Percentiles rank a stretch among this genome's conserved stretches.
Evolutionary conservation across 2,113 vertebrate genomes (phyloP).

Genomic region (Albula glossodonta): DNA sequence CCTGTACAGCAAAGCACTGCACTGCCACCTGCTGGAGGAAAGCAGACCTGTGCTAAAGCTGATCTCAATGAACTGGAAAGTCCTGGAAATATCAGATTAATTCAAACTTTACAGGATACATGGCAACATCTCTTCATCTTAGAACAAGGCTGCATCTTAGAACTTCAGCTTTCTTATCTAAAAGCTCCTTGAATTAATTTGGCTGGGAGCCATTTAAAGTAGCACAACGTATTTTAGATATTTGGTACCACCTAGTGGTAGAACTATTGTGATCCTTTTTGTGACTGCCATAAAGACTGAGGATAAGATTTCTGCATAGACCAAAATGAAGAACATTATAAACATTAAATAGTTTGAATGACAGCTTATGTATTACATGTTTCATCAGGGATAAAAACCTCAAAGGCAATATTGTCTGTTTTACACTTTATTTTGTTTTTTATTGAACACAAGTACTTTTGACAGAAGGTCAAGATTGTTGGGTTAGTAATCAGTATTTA

Average conservation of each 20-base stretch:
- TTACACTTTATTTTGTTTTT: slow-evolving; percentile 59
- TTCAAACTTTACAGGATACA: too few species aligned
- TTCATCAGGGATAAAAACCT: not conserved
- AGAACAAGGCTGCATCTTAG: too few species aligned
- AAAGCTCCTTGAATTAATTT: too few species aligned
- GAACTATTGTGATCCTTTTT: not conserved
- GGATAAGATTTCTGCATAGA: too few species aligned
- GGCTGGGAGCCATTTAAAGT: too few species aligned
- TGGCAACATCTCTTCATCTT: too few species aligned
- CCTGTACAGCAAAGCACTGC: not conserved
- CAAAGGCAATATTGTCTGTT: not conserved
- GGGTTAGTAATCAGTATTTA: slow-evolving; percentile 94
- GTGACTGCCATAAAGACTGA: not conserved
- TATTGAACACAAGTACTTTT: slow-evolving; percentile 87
- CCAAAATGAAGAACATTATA: not conserved
- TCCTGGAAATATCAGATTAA: too few species aligned
- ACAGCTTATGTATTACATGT: slow-evolving; percentile 38
- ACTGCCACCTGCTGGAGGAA: not conserved
- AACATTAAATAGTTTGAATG: not conserved
- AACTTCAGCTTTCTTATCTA: too few species aligned
- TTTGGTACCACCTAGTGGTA: not conserved
- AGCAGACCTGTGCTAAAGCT: not conserved
- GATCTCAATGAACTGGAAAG: not conserved
- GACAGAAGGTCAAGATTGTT: slow-evolving; percentile 86
- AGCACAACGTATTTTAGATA: not conserved